phyloP scores from a whole-genome alignment of 2,797 vertebrate genomes.

The Hybognathus amarus region DNA sequence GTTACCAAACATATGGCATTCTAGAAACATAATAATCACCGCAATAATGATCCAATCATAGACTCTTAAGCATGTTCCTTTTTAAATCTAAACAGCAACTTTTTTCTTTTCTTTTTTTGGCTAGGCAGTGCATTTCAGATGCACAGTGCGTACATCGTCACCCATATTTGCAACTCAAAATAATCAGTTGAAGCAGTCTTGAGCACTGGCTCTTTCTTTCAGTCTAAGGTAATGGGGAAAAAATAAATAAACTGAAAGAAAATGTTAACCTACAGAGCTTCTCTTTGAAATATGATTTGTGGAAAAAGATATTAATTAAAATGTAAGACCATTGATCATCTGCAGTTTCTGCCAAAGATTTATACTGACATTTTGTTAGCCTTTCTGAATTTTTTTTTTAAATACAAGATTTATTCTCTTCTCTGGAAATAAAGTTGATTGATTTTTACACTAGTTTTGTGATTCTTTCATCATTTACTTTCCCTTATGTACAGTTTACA shows the following conservation, averaged over 20 bases:
- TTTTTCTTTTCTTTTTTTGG: too few relatives aligned
- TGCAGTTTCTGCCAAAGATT: background rate
- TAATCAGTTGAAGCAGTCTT: background rate
- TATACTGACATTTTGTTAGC: background rate
- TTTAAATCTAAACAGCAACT: too few relatives aligned
- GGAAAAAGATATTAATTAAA: background rate
- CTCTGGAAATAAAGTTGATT: too few relatives aligned
- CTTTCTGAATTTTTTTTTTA: background rate
- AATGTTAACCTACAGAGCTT: background rate
- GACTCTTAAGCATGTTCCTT: too few relatives aligned
- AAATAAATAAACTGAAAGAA: background rate
- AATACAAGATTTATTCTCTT: too few relatives aligned
- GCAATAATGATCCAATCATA: too few relatives aligned
- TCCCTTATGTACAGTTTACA: too few relatives aligned
- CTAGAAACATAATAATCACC: too few relatives aligned
- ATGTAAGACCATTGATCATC: background rate
- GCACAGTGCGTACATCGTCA: background rate
- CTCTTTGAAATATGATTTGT: background rate
- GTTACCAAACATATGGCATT: too few relatives aligned
- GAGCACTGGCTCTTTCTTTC: background rate
- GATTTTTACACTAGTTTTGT: too few relatives aligned
- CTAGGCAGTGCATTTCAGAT: background rate
- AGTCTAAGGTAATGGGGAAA: background rate
- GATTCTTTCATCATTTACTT: too few relatives aligned
- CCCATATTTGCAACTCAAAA: background rate